These are phyloP conservation scores for Patella pellucida DNA, from an alignment of 2,888 invertebrate species.

Conservation along the genomic window DNA sequence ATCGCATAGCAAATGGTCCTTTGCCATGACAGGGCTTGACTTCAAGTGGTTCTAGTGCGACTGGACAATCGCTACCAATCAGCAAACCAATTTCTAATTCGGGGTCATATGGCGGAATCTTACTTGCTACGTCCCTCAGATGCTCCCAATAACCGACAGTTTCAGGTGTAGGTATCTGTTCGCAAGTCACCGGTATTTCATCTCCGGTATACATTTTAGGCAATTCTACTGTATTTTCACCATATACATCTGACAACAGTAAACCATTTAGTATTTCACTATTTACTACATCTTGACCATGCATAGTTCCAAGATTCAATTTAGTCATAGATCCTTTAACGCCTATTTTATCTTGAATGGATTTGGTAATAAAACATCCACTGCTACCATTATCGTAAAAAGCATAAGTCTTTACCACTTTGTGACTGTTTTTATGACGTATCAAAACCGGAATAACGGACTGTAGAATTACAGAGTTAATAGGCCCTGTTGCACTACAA, in stretches of 20 bases:
- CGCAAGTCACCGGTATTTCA: constrained; percentile 5
- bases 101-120: background rate
- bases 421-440: background rate
- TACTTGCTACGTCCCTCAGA: background rate
- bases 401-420: background rate
- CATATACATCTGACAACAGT: background rate
- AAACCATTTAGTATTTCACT: background rate
- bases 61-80: background rate
- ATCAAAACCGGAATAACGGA: background rate
- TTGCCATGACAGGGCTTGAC: no score
- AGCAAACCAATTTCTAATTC: constrained; percentile 19
- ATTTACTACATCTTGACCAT: background rate
- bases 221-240: background rate
- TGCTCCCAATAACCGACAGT: constrained; percentile 16
- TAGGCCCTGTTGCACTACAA: no score
- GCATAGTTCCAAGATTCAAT: background rate
- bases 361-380: background rate
- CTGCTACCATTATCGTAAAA: background rate
- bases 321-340: background rate
- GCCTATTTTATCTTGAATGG: background rate
- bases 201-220: constrained; percentile 11
- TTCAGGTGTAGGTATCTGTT: constrained; percentile 13
- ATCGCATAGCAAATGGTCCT: no score
- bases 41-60: no score
- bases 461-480: background rate